These are phyloP conservation scores for Macrosoma leucophasiata DNA, from an alignment of 2,888 invertebrate species.

Conservation along the genomic window DNA sequence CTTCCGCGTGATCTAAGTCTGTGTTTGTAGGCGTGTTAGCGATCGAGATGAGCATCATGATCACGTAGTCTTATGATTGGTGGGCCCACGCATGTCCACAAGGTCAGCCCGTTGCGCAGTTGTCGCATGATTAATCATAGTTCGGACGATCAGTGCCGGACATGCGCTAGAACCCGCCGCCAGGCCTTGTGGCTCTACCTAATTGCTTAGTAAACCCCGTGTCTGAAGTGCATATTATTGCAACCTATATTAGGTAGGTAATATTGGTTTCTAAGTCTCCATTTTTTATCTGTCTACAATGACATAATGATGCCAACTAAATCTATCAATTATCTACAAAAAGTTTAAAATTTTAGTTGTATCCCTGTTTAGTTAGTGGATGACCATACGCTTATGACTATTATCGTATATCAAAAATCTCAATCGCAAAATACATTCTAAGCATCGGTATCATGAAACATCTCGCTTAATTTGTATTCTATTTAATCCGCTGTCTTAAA, in stretches of 20 bases:
- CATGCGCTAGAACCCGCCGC: constrained; percentile 49
- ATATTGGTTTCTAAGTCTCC: too few species aligned
- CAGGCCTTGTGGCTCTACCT: too few species aligned
- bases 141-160: constrained; percentile 59
- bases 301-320: too few species aligned
- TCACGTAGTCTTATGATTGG: constrained; percentile 55
- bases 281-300: too few species aligned
- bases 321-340: constrained; percentile 16
- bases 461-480: constrained; percentile 20
- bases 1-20: constrained; percentile 26
- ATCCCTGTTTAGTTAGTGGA: constrained; percentile 2
- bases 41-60: constrained; percentile 46
- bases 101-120: constrained; percentile 67
- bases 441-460: constrained; percentile 25
- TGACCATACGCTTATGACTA: constrained; percentile 21
- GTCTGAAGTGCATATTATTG: too few species aligned
- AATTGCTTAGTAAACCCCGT: too few species aligned
- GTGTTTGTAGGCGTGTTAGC: constrained; percentile 31
- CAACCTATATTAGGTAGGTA: too few species aligned
- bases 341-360: constrained; percentile 20
- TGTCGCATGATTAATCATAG: constrained; percentile 65
- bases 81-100: constrained; percentile 59
- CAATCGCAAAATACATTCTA: constrained; percentile 35
- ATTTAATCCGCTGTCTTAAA: constrained; percentile 27
- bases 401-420: constrained; percentile 36